Base-by-base conservation (phyloP, 2,113 vertebrate genomes). In the Leptodactylus fuscus region DNA sequence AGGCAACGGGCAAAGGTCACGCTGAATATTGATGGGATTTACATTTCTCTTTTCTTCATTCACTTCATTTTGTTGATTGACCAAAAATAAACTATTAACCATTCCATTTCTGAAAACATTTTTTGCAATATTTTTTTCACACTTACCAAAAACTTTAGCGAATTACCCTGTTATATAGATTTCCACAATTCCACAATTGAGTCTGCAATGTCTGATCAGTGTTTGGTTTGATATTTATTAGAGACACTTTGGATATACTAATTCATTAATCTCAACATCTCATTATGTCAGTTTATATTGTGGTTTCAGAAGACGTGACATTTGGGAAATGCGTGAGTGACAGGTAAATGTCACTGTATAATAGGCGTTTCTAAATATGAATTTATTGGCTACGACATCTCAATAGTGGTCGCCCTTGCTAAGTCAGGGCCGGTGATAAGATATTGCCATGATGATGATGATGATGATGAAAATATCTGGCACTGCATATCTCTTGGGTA, bases 271-370 rank as follows among this genome's bases (percentile, higher is more conserved):
- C 29, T 67, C 62, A 67, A 62, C 10, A 27, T 62, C 58, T 29
- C 58, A 27, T 27, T 62, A 67, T 67, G 62, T 67, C 62, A 67
- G 29, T 7, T 67, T 67, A 32, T 20, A 67, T 67, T 34, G 32
- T 36, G 32, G 16, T 0, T 67, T 67, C 32, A 67, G 13, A 34
- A 18, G 32, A 67, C 34, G 29, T 67, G 62, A 67, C 62, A 67
- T 67, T 67, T 67, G 34, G 24, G 32, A 18, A 34, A 34, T 67
- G 5, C 29, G 24, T 32, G 32, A 67, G 29, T 34, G 62, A 67
- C 29, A 67, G 62, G 62, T 34, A 67, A 34, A 67, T 67, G 62
- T 67, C 62, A 67, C 29, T 34, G 18, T 67, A 67, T 67, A 34
- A 34, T 67, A 67, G 8, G 6, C 34, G 27, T 16, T 65, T 32